These are phyloP conservation scores for Salvelinus namaycush DNA, from an alignment of 2,113 vertebrate species.

Conservation along the genomic window DNA sequence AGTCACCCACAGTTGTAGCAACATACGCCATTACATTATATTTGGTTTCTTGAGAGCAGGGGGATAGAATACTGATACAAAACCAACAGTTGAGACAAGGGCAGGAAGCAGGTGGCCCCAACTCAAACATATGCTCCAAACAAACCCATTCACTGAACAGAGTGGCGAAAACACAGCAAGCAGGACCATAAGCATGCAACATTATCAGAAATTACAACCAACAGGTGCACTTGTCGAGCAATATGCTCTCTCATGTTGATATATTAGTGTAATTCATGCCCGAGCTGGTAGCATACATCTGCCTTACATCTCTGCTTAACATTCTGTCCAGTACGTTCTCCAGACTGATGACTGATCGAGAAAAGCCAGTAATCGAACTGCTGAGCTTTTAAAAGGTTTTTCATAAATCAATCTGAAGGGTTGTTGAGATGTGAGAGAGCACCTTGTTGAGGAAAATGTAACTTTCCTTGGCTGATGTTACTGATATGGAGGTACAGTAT, in stretches of 20 bases:
- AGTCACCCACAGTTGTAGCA: not conserved
- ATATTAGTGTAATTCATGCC: conserved; percentile 17
- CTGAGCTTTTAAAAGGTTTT: conserved; percentile 14
- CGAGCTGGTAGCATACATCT: not conserved
- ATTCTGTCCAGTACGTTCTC: not conserved
- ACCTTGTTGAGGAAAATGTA: conserved; percentile 10
- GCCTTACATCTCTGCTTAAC: not conserved
- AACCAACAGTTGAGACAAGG: not conserved
- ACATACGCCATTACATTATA: not conserved
- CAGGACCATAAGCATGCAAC: conserved; percentile 16
- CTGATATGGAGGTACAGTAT: conserved; percentile 3
- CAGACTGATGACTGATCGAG: conserved; percentile 2
- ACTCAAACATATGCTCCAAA: conserved; percentile 30
- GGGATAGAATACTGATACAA: conserved; percentile 5
- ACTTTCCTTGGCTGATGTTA: conserved; percentile 21
- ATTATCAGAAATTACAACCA: conserved; percentile 23
- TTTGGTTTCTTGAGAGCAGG: not conserved
- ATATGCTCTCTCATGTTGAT: conserved; percentile 12
- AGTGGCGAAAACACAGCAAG: not conserved
- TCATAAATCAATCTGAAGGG: conserved; percentile 20
- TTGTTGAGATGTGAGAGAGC: conserved; percentile 18
- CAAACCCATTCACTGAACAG: conserved; percentile 20
- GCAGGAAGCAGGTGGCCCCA: conserved; percentile 23
- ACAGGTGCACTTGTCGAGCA: conserved; percentile 21
- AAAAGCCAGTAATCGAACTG: conserved; percentile 15